phyloP scores from a whole-genome alignment of 2,113 vertebrate genomes.

The Perca schrenkii region DNA sequence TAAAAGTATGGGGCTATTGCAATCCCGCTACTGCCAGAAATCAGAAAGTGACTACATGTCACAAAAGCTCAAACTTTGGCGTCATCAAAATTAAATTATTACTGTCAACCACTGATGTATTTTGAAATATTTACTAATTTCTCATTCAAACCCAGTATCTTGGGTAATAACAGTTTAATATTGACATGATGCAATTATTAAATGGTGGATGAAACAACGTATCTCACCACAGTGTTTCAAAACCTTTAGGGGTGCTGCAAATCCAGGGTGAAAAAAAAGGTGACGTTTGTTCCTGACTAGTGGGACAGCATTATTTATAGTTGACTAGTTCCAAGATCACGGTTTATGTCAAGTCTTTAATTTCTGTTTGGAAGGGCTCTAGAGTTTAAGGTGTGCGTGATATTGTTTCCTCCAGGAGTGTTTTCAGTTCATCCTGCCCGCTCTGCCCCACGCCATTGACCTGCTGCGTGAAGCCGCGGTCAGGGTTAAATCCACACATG shows the following conservation, averaged over 20 bases:
- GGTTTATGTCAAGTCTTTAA: neutral
- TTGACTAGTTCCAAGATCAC: neutral
- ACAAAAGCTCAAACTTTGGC: neutral
- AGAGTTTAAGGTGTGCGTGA: neutral
- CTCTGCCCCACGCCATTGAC: constrained; percentile 98
- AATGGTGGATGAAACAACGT: neutral
- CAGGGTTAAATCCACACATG: constrained; percentile 94
- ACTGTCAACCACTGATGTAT: neutral
- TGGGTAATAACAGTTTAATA: neutral
- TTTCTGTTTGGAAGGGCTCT: neutral
- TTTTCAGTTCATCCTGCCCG: constrained; percentile 99
- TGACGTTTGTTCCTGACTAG: neutral
- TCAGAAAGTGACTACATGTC: neutral
- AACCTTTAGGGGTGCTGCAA: neutral
- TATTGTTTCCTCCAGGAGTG: constrained; percentile 89
- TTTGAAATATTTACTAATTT: neutral
- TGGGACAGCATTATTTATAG: neutral
- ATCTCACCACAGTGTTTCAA: neutral
- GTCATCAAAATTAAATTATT: too few relatives aligned
- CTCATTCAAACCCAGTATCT: neutral
- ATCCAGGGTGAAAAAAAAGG: neutral
- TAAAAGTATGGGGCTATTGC: neutral
- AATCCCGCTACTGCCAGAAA: neutral
- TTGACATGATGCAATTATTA: neutral
- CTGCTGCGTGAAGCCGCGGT: constrained; percentile 96